Evolutionary conservation across 92 coral and sea anemone genomes (phyloP), one percentile per base, ranked within the genome.

Genomic region (Scolanthus callimorphus): DNA sequence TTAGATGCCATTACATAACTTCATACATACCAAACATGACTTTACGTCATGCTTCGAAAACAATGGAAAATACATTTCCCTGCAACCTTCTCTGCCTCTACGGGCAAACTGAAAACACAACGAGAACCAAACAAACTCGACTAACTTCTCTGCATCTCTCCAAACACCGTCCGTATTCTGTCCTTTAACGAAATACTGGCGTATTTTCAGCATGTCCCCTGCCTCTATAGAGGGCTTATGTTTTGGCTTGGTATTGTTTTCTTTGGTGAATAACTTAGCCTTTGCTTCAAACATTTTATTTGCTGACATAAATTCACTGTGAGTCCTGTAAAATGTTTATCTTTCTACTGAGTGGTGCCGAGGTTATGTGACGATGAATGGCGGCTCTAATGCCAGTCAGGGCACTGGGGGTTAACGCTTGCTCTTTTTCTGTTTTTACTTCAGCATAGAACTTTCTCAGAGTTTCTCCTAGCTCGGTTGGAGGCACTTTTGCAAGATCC

Each of bases 81-180:
- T 53, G 54, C 74, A 67, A 45, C 64, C 66, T 29, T 69, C 58
- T 57, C 75, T 57, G 19, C 75, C 75, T 39, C 66, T 54, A 47
- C 66, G 48, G 1, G 65, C 66, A 57, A 57, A 69, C 28, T 57
- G 28, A 57, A 57, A 70, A 34, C 77, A 70, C 2, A 68, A 47
- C 15, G 67, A 57, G 46, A 68, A 51, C 70, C 76, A 68, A 20
- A 76, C 76, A 59, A 76, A 76, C 60, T 59, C 39, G 43, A 44
- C 75, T 57, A 67, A 76, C 22, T 56, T 44, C 65, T 59, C 41
- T 8, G 76, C 62, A 51, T 67, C 69, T 67, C 64, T 43, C 74
- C 74, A 67, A 8, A 65, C 31, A 67, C 54, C 54, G 19, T 66
- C 41, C 25, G 63, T 52, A 63, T 17, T 63, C 30, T 52, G 73